Base-by-base conservation (phyloP, 1,140 invertebrate species). In the Arctopsyche grandis region DNA sequence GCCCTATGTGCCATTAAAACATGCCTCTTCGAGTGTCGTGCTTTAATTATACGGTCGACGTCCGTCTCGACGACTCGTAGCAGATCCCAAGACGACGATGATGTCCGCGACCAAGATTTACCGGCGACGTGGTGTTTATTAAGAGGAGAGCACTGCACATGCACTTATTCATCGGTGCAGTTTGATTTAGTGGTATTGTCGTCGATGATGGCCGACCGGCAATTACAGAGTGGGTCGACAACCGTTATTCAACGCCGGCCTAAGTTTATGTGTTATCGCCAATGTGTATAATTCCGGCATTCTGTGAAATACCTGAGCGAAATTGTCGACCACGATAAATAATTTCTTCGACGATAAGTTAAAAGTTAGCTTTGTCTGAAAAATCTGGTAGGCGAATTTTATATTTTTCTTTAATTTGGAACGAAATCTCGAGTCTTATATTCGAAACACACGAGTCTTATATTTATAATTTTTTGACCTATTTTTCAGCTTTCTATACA, bases 101-200 rank as follows among this genome's bases (percentile, higher is more conserved):
- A 74, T 48, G 70, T 74, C 70, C 70, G 22, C 19, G n/a, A 22
- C 22, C 21, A 48, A 73, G 77, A 79, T 79, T 79, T 79, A 79
- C 56, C 16, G n/a, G 0, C 60, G 69, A 74, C 77, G 43, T 74
- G 73, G 38, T 63, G 77, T 79, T 79, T 79, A 79, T 79, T 79
- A 73, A 79, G 77, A 73, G 48, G 52, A 44, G 38, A 1, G 24
- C 58, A 46, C 44, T 70, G 48, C 48, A 16, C 63, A 44, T 60
- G 38, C 24, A 75, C 66, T 69, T 79, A 75, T 79, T 69, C 71
- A 63, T 69, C 75, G 73, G 52, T 29, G 63, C 63, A 26, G 21
- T 69, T 69, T 79, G 78, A 79, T 79, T 79, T 79, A 79, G 26
- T 16, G 44, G 16, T 48, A 79, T 79, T 75, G 73, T 75, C 78